Evolutionary conservation across 2,888 invertebrate genomes (phyloP), one percentile per base, ranked within the genome.

Genomic region (Stomorhina lunata): DNA sequence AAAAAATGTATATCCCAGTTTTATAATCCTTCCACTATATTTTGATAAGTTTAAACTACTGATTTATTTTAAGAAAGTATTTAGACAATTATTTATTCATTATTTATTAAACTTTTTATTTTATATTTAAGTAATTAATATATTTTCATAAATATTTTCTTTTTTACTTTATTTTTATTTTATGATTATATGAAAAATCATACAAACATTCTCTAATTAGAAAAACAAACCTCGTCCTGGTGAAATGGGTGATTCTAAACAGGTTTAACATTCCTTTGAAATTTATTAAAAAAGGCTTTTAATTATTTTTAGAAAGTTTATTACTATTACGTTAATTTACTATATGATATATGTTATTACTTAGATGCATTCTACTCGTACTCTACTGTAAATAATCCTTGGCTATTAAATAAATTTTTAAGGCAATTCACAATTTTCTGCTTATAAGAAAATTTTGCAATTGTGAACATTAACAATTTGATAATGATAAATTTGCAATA

Each of bases 211-310:
- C 15, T 20, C 6, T 27, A 50, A 40, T 66, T 68, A 80, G 93
- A 92, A 90, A 92, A 93, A 93, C 91, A 92, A 93, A 92, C 93
- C 93, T 92, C 95, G 96, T 92, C 95, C 95, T 91, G 96, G 96
- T 92, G 95, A 94, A 94, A 93, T 96, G 93, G 94, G 94, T 90
- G 90, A 91, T 85, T 92, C 93, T 34, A 93, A 94, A 92, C 95
- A 95, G 92, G 96, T 96, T 94, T 55, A 75, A 59, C 72, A 72
- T 61, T 29, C 15, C 91, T 91, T 84, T 84, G 91, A 91, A 90
- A 88, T 73, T 78, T 9, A 55, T 73, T 57, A 48, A 45, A n/a
- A 61, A 81, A 65, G 20, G 9, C 32, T 71, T 73, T 76, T 73
- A 66, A 63, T 65, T 43, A 80, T 75, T 48, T 69, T 80, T 63